Percentiles rank a stretch among this genome's conserved stretches.
phyloP scores from a whole-genome alignment of 2,888 invertebrate genomes.

The Tenthredo livida region DNA sequence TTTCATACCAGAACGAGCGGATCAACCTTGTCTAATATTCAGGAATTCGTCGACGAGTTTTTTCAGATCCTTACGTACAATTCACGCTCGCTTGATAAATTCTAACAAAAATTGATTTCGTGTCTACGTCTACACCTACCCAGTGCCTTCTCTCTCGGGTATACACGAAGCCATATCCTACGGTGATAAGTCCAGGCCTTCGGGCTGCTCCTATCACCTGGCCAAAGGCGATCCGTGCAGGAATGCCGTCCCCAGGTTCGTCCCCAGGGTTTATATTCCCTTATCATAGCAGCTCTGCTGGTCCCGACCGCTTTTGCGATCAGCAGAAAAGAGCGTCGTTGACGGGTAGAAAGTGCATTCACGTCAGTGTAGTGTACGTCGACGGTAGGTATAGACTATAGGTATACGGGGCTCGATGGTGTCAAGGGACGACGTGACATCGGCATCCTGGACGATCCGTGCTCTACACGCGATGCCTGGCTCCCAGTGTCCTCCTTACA shows the following conservation, averaged over 20 bases:
- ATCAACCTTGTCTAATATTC: background rate
- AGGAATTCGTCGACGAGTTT: constrained; percentile 11
- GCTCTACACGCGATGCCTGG: constrained; percentile 28
- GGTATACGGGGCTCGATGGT: background rate
- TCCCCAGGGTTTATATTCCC: constrained; percentile 35
- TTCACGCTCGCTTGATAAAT: background rate
- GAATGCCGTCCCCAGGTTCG: constrained; percentile 26
- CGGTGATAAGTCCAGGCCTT: background rate
- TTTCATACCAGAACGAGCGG: constrained; percentile 9
- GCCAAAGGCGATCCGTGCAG: constrained; percentile 29
- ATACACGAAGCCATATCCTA: background rate
- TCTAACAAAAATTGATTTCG: background rate
- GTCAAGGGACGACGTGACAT: constrained; percentile 36
- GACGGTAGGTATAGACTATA: background rate
- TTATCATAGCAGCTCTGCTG: background rate
- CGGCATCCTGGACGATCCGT: constrained; percentile 32
- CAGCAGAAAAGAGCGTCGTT: background rate
- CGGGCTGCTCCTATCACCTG: constrained; percentile 23
- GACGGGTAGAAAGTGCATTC: constrained; percentile 4
- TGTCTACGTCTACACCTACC: background rate
- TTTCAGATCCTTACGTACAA: background rate
- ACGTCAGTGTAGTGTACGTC: background rate
- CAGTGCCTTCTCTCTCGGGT: background rate
- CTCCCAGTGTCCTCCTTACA: constrained; percentile 23
- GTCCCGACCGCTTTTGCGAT: background rate